Base-by-base conservation (phyloP, 2,888 invertebrate genomes). In the Helleia helle region DNA sequence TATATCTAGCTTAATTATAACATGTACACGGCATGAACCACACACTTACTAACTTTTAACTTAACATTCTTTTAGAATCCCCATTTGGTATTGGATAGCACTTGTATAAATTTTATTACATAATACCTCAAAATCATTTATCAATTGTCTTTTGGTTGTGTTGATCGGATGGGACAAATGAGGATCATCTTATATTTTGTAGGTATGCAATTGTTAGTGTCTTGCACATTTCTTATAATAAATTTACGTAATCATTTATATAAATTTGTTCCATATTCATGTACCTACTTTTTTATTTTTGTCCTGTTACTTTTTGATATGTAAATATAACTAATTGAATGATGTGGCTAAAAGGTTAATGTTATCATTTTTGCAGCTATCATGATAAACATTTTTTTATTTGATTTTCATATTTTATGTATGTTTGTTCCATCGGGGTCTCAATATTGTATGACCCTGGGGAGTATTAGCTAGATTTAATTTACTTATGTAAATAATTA, bases 401-500 rank as follows among this genome's bases (percentile, higher is more conserved):
- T n/a, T n/a, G n/a, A 22, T 22, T 22, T 29, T 29, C 34, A 34
- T 15, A 18, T 12, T 17, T 24, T 28, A 28, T 38, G 28, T n/a
- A n/a, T n/a, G n/a, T n/a, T n/a, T n/a, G n/a, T n/a, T n/a, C 14
- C 39, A 12, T 13, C 7, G 37, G 30, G 41, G 22, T 22, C 24
- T 36, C 22, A 36, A 24, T 14, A 24, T n/a, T n/a, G n/a, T n/a
- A 37, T 36, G 31, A 15, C 22, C 40, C 29, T 29, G 41, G 38
- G 43, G 26, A 44, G 34, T 46, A 42, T 43, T 41, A 41, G 15
- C 25, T 46, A 44, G 42, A 48, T 41, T 46, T 42, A 47, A 40
- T 46, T 44, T 28, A 44, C 36, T 47, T 46, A 45, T 52, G 52
- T 49, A 49, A 47, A 50, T 50, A 34, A 47, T 34, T 50, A 50